phyloP scores from a whole-genome alignment of 2,888 invertebrate species.

The Morpho deidamia region DNA sequence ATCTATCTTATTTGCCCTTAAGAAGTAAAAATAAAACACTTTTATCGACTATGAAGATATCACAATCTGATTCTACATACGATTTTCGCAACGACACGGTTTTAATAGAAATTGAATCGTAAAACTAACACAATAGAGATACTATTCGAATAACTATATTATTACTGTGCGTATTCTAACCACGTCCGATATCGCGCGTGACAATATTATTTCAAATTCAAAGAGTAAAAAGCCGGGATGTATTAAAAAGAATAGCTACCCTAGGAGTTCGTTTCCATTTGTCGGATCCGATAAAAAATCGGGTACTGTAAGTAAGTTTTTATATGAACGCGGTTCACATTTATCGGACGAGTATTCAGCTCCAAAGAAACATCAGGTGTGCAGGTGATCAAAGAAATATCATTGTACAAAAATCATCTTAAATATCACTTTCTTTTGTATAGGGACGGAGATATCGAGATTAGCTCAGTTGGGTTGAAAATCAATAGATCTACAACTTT shows the following conservation, averaged over 20 bases:
- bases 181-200: conserved; percentile 52
- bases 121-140: background rate
- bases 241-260: conserved; percentile 57
- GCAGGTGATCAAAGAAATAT: background rate
- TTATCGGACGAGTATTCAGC: background rate
- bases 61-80: conserved; percentile 1
- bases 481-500: too few species aligned
- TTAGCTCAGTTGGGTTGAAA: too few species aligned
- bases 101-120: background rate
- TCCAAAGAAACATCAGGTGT: background rate
- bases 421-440: too few species aligned
- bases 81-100: background rate
- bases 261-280: conserved; percentile 33
- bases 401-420: background rate
- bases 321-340: background rate
- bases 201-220: conserved; percentile 67
- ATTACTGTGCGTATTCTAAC: conserved; percentile 35
- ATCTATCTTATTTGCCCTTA: background rate
- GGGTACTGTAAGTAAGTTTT: background rate
- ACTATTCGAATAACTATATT: background rate
- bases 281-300: background rate
- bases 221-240: conserved; percentile 56
- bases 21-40: background rate
- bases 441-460: too few species aligned
- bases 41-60: conserved; percentile 2